Evolutionary conservation across 35 echinoderm and acorn worm genomes (phyloP).

Genomic region (Amphiura filiformis): DNA sequence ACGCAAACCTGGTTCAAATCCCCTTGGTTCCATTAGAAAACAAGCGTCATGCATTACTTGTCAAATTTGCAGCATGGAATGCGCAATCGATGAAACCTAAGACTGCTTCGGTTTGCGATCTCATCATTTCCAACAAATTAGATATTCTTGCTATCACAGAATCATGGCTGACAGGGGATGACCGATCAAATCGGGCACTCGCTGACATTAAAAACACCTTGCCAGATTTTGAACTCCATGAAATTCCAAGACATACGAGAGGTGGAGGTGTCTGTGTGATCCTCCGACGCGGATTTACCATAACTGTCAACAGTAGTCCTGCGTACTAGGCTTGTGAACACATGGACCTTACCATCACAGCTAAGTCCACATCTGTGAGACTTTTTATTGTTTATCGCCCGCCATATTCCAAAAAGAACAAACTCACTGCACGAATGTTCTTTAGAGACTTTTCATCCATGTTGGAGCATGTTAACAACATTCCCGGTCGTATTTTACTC

Average conservation of each 20-base stretch:
- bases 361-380: constrained; percentile 5
- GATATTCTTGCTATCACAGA: too few relatives aligned
- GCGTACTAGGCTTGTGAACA: constrained; percentile 40
- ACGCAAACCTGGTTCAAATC: too few relatives aligned
- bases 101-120: too few relatives aligned
- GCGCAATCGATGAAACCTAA: too few relatives aligned
- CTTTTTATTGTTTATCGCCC: constrained; percentile 45
- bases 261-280: constrained; percentile 55
- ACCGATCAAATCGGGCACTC: too few relatives aligned
- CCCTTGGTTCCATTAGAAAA: too few relatives aligned
- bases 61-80: too few relatives aligned
- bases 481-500: constrained; percentile 37
- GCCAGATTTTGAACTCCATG: constrained; percentile 3
- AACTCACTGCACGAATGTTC: constrained; percentile 29
- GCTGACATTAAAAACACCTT: not conserved
- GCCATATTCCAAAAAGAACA: constrained; percentile 49
- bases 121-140: too few relatives aligned
- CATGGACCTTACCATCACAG: constrained; percentile 26
- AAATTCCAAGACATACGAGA: not conserved
- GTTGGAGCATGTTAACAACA: constrained; percentile 33
- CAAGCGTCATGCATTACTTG: too few relatives aligned
- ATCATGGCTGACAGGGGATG: too few relatives aligned
- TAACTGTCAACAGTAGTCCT: constrained; percentile 19
- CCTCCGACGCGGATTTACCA: constrained; percentile 25
- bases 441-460: constrained; percentile 54